A percentile compares a stretch with the other conserved stretches of the same genome.
Conservation (phyloP, 2,113 vertebrate species). For the Gobiocypris rarus region DNA sequence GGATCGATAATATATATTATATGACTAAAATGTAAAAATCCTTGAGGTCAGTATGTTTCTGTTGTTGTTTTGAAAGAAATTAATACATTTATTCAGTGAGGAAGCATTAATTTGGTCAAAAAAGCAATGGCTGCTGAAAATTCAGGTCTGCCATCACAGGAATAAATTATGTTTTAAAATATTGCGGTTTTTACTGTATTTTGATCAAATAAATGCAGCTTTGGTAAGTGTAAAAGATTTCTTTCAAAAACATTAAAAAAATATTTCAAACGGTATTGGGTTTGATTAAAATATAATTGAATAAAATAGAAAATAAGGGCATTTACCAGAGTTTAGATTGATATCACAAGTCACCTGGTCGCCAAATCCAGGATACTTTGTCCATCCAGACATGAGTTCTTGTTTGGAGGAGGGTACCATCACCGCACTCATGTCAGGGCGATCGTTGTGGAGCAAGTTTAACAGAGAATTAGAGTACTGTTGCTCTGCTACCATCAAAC, state of each 20-base stretch:
- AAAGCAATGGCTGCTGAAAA: too few species aligned
- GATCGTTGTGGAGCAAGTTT: slow-evolving; percentile 83
- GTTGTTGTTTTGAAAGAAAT: not conserved
- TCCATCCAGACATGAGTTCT: slow-evolving; percentile 68
- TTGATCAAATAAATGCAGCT: too few species aligned
- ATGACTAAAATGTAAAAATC: not conserved
- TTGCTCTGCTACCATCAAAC: slow-evolving; percentile 70
- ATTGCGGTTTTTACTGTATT: too few species aligned
- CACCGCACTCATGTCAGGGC: slow-evolving; percentile 65
- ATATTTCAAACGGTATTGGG: not conserved
- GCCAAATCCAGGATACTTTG: slow-evolving; percentile 63
- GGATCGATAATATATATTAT: not conserved
- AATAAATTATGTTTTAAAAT: too few species aligned
- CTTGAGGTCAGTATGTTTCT: not conserved
- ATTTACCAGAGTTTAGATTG: slow-evolving; percentile 71
- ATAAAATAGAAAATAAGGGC: not conserved
- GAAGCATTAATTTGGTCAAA: not conserved
- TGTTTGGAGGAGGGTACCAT: slow-evolving; percentile 77
- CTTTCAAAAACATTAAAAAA: too few species aligned
- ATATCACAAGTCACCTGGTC: slow-evolving; percentile 61
- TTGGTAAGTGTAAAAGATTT: too few species aligned
- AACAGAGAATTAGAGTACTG: slow-evolving; percentile 81
- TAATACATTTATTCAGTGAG: not conserved
- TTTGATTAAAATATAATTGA: not conserved
- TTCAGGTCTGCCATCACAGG: too few species aligned